Base-by-base conservation (phyloP, 2,113 vertebrate genomes). In the Scomber colias region DNA sequence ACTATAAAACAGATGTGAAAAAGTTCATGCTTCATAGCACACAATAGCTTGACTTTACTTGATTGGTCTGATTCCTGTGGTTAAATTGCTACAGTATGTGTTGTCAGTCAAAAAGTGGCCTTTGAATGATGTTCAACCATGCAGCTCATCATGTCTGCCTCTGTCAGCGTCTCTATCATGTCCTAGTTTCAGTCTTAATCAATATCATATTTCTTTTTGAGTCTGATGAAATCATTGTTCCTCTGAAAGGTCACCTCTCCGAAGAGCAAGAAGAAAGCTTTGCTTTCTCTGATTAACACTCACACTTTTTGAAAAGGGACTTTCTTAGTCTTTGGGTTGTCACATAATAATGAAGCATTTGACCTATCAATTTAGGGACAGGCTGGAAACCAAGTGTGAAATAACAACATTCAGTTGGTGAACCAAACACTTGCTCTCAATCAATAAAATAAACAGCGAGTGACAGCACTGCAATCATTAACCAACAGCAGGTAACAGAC, bases 171-270 rank as follows among this genome's bases (percentile, higher is more conserved):
- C 35, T 66, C 45, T 16, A 68, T 83, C 74, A 40, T 65, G 35
- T 59, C 45, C 10, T 51, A 15, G 35, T 71, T 89, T 51, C 19
- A 48, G 17, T 55, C 50, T 53, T 44, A 31, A 85, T 85, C 82
- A 59, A 77, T 88, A 66, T 40, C 3, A 2, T 31, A 64, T 75
- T 83, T 75, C n/a, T 80, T 79, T 83, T 84, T 55, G 35, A 44
- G 2, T 68, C 56, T 45, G 63, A 63, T 69, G 54, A 77, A 76
- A 74, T 79, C 27, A 73, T 67, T 53, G 56, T 67, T 65, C 56
- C 24, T 17, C 9, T 17, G 11, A 84, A 89, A 87, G 82, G 81
- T 89, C 79, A 73, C 3, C n/a, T 66, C 66, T 46, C 71, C 40
- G 50, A 27, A 66, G 31, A 35, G 60, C 57, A 61, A 17, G 27